Evolutionary conservation across 1,140 invertebrate species (phyloP).

Genomic region (Meloidogyne exigua): DNA sequence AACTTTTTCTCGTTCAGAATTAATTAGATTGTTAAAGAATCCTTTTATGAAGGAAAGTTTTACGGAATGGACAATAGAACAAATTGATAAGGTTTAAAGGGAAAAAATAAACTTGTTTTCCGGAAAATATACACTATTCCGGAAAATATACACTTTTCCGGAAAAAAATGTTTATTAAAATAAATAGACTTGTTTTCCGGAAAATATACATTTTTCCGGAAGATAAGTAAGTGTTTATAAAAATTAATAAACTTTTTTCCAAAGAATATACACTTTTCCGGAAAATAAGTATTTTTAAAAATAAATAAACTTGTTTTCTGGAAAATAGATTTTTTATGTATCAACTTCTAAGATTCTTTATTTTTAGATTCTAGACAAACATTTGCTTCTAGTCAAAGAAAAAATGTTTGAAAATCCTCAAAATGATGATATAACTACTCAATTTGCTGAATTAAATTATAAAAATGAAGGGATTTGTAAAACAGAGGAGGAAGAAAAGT

Average conservation of each 20-base stretch:
- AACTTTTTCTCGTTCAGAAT: neutral
- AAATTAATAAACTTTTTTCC: neutral
- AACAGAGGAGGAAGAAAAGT: neutral
- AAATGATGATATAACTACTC: neutral
- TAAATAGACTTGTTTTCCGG: neutral
- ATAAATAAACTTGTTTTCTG: no score
- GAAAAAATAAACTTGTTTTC: neutral
- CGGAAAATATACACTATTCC: neutral
- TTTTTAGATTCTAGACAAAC: conserved; percentile 17
- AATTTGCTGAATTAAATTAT: neutral
- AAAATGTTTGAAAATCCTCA: neutral
- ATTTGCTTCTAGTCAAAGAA: neutral
- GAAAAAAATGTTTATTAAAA: neutral
- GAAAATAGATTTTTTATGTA: neutral
- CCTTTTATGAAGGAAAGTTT: neutral
- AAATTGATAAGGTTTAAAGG: conserved; percentile 1
- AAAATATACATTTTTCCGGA: neutral
- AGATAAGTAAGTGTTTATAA: neutral
- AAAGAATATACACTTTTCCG: neutral
- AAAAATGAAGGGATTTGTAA: neutral
- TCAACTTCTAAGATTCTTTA: neutral
- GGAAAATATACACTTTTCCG: neutral
- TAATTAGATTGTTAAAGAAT: neutral
- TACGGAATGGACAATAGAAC: neutral
- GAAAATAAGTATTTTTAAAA: no score